Evolutionary conservation across 2,888 invertebrate genomes (phyloP).

Genomic region (Hemaris fuciformis): DNA sequence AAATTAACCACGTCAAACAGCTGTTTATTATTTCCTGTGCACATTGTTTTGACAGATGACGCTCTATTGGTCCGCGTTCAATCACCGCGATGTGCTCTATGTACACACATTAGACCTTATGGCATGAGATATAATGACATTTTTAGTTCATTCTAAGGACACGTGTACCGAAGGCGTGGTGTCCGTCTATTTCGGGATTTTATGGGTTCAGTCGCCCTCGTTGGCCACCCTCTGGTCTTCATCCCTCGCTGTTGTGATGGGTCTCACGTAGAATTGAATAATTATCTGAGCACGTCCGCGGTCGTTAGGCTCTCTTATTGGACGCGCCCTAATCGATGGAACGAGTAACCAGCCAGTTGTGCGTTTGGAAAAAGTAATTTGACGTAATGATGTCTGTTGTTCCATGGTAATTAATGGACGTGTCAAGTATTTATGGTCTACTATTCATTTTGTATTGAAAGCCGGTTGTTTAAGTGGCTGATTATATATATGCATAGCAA

Average conservation of each 20-base stretch:
- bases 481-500: too few relatives aligned
- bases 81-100: not conserved
- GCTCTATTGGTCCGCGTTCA: constrained; percentile 30
- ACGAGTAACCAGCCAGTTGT: not conserved
- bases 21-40: constrained; percentile 67
- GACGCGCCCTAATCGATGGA: not conserved
- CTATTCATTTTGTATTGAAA: not conserved
- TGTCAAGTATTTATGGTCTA: not conserved
- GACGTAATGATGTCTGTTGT: not conserved
- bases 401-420: constrained; percentile 1
- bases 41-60: constrained; percentile 73
- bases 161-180: constrained; percentile 47
- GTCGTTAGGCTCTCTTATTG: constrained; percentile 3
- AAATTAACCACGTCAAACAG: constrained; percentile 47
- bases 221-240: constrained; percentile 39
- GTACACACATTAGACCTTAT: not conserved
- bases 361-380: constrained; percentile 3
- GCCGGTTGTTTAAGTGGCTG: not conserved
- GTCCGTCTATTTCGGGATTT: constrained; percentile 74
- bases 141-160: not conserved
- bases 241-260: constrained; percentile 41
- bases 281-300: constrained; percentile 6
- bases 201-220: constrained; percentile 71
- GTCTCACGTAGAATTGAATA: constrained; percentile 33
- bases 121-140: constrained; percentile 20